A percentile compares a stretch with the other conserved stretches of the same genome.
These are phyloP conservation scores for Urosaurus nigricauda DNA, from an alignment of 2,797 vertebrate genomes.

Conservation along the genomic window DNA sequence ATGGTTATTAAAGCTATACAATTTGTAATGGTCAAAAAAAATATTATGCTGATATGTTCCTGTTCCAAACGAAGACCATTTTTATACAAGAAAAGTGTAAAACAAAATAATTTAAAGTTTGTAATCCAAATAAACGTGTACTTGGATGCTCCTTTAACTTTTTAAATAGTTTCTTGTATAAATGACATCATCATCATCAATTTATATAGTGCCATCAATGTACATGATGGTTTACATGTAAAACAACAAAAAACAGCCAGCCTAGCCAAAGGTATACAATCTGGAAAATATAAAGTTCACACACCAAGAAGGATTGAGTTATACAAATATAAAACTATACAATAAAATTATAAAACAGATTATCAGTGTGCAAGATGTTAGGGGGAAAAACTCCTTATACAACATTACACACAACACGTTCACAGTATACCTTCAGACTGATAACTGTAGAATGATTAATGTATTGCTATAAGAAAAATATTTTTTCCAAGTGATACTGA, in stretches of 20 bases:
- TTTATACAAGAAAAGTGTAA: neutral
- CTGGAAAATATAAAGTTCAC: no score
- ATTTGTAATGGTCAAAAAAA: neutral
- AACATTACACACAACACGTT: neutral
- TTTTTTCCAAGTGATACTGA: slow-evolving; percentile 16
- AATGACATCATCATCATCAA: neutral
- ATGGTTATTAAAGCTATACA: neutral
- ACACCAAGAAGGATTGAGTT: no score
- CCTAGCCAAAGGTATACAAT: no score
- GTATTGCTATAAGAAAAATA: slow-evolving; percentile 1
- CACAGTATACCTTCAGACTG: neutral
- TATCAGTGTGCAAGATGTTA: neutral
- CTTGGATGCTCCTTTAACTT: neutral
- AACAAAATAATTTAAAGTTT: neutral
- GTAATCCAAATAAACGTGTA: neutral
- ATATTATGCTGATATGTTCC: neutral
- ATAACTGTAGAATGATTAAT: neutral
- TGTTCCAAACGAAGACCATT: neutral
- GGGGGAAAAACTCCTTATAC: neutral
- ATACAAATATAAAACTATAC: no score
- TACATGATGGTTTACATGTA: no score
- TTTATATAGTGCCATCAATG: no score
- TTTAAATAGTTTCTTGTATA: neutral
- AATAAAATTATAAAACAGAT: no score
- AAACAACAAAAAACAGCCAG: no score